Evolutionary conservation across 2,113 vertebrate genomes (phyloP), one percentile per base, ranked within the genome.

Genomic region (Stegostoma tigrinum): DNA sequence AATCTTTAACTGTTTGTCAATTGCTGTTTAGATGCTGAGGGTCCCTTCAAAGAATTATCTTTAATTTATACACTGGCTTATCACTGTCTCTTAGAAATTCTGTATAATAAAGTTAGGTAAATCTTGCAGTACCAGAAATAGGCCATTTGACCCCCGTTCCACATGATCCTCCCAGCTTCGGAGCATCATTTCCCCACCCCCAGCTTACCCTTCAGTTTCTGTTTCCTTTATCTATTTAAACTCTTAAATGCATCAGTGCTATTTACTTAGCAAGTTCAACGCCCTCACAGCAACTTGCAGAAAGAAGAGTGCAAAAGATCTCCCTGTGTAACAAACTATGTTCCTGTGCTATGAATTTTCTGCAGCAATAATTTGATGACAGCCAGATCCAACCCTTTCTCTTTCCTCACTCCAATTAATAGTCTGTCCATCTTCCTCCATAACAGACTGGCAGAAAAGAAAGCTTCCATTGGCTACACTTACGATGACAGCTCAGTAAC

Each of bases 401-500:
- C 48, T n/a, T 38, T n/a, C 45, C 27, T 10, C 24, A 48, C 38
- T 55, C 48, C 19, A 6, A 12, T 27, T 86, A 27, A 64, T 24
- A 34, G 14, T 8, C 30, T 55, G 5, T 96, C 38, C 61, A 38
- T 19, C 89, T 93, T 66, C 15, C 38, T 5, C 55, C 89, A 61
- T 5, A 38, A 38, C 96, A 99, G 99, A 97, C 96, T 99, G 72
- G 97, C 98, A 0, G 99, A 99, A 95, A 99, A 99, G 96, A 99
- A 99, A 95, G 99, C 98, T 0, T 98, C 98, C 21, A 99, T 99
- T 0, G 99, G 99, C 30, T 99, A 99, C 97, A 99, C 98, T 0
- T 99, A 99, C 0, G 99, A 99, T 96, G 99, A 99, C 97, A 99
- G 99, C 97, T 98, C 98, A 0, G 98, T 99, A 96, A 97, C 98